phyloP scores from a whole-genome alignment of 2,113 vertebrate genomes.

The Odocoileus hemionus region DNA sequence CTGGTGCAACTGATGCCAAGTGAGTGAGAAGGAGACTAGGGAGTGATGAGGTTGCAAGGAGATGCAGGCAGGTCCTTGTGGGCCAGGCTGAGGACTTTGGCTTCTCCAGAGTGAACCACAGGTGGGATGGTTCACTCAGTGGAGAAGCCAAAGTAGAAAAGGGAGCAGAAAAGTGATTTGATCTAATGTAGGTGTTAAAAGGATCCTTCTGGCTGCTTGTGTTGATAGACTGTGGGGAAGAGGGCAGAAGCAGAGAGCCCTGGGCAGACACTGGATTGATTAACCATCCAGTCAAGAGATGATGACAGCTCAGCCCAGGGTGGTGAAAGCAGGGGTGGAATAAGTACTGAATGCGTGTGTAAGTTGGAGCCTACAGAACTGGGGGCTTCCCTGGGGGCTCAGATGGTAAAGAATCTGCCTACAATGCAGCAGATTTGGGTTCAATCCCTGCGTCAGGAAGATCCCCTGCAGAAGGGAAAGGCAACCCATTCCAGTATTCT shows the following conservation, averaged over 20 bases:
- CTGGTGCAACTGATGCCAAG: background rate
- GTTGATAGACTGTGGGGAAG: background rate
- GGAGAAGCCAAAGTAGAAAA: background rate
- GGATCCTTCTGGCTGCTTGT: background rate
- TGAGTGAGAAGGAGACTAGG: background rate
- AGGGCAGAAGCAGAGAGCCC: background rate
- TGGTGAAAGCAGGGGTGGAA: too few relatives aligned
- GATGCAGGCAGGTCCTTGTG: background rate
- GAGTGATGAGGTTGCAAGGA: background rate
- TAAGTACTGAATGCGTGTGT: background rate
- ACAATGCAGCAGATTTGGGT: background rate
- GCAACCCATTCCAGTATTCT: background rate
- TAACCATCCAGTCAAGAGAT: background rate
- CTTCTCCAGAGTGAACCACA: background rate
- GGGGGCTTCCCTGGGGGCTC: background rate
- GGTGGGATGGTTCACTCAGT: background rate
- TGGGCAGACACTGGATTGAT: background rate
- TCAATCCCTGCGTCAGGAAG: background rate
- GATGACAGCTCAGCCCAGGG: background rate
- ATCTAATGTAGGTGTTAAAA: background rate
- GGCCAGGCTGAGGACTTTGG: background rate
- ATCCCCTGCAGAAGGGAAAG: background rate
- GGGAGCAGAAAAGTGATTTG: background rate
- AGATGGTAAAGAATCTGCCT: background rate
- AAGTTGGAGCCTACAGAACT: background rate